A percentile compares a stretch with the other conserved stretches of the same genome.
These are phyloP conservation scores for Drosophila pandora DNA, from an alignment of 1,140 invertebrate genomes.

Conservation along the genomic window DNA sequence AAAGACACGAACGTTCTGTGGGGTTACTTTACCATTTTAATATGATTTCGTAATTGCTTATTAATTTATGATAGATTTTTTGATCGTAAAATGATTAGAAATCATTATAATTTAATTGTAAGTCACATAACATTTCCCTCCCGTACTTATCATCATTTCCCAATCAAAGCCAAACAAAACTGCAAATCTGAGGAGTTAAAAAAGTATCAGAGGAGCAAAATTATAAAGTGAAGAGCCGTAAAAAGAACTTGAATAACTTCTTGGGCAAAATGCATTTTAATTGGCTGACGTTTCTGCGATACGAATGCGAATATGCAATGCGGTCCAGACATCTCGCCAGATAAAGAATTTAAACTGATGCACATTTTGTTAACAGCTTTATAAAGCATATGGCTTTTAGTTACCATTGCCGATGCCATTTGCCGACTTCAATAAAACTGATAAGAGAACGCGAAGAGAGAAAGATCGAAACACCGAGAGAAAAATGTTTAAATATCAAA, in stretches of 20 bases:
- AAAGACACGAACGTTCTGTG: background rate
- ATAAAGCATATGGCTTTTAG: conserved; percentile 81
- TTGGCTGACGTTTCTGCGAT: conserved; percentile 69
- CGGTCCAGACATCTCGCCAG: conserved; percentile 71
- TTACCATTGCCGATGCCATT: conserved; percentile 62
- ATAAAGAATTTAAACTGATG: conserved; percentile 83
- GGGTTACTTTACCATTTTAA: background rate
- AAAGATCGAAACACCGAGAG: conserved; percentile 14
- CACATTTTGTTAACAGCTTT: conserved; percentile 83
- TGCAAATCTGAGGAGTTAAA: conserved; percentile 28
- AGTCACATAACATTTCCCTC: background rate
- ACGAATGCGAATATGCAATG: conserved; percentile 71
- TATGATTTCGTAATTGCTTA: background rate
- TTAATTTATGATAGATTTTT: background rate
- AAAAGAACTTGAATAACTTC: conserved; percentile 46
- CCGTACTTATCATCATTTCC: conserved; percentile 13
- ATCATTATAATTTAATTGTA: background rate
- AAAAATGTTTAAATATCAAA: background rate
- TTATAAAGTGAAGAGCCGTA: background rate
- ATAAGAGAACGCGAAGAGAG: conserved; percentile 59
- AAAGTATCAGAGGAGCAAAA: conserved; percentile 7
- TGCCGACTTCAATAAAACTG: conserved; percentile 80
- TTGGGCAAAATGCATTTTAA: conserved; percentile 80
- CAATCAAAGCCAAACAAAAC: conserved; percentile 34
- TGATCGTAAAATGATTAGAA: too few relatives aligned